These are phyloP conservation scores for Dioctria rufipes DNA, from an alignment of 2,888 invertebrate genomes.

Conservation along the genomic window DNA sequence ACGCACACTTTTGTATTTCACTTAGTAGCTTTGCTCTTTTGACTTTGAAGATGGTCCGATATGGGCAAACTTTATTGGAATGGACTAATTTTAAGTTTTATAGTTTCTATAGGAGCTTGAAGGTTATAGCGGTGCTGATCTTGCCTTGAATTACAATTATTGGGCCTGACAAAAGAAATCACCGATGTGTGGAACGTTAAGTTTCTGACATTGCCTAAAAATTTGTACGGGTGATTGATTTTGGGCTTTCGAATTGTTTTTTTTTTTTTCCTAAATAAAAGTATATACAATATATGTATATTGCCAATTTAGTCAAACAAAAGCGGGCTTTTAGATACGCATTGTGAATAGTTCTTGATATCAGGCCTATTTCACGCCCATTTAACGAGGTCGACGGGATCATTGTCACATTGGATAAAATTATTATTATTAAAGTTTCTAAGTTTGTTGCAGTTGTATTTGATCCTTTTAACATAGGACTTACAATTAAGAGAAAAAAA, in stretches of 20 bases:
- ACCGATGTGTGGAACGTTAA: slow-evolving; percentile 39
- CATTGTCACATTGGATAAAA: too few relatives aligned
- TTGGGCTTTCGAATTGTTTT: not conserved
- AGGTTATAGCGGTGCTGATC: slow-evolving; percentile 32
- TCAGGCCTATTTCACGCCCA: too few relatives aligned
- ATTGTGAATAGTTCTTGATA: too few relatives aligned
- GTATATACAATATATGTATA: too few relatives aligned
- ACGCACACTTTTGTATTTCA: slow-evolving; percentile 18
- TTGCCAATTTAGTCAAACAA: too few relatives aligned
- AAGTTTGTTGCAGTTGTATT: too few relatives aligned
- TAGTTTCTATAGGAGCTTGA: slow-evolving; percentile 13
- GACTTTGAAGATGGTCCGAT: slow-evolving; percentile 40
- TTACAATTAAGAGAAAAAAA: too few relatives aligned
- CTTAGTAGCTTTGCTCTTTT: slow-evolving; percentile 36
- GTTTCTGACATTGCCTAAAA: slow-evolving; percentile 36
- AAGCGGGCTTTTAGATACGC: too few relatives aligned
- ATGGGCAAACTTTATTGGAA: slow-evolving; percentile 32
- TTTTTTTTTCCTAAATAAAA: too few relatives aligned
- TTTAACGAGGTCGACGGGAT: too few relatives aligned
- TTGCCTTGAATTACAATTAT: slow-evolving; percentile 45
- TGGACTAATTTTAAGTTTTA: slow-evolving; percentile 41
- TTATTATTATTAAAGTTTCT: too few relatives aligned
- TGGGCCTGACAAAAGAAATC: slow-evolving; percentile 42
- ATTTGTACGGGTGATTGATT: slow-evolving; percentile 38
- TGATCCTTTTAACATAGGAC: too few relatives aligned